A percentile compares a stretch with the other conserved stretches of the same genome.
Conservation (phyloP, 2,888 invertebrate species). For the Drosophila heteroneura region DNA sequence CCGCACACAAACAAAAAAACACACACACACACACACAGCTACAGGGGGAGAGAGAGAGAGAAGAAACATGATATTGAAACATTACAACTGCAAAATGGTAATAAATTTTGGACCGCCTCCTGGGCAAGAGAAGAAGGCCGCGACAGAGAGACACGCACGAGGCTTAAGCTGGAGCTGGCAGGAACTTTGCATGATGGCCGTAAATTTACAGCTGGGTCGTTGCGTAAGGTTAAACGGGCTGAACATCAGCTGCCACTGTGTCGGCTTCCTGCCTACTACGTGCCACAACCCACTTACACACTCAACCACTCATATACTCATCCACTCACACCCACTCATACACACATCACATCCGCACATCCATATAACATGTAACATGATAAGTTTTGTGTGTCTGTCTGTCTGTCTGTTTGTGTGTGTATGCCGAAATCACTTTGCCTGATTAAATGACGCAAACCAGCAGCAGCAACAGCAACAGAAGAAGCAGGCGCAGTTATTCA, state of each 20-base stretch:
- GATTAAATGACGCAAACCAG: conserved; percentile 76
- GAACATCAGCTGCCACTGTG: conserved; percentile 67
- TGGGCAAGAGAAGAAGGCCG: conserved; percentile 32
- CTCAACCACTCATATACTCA: conserved; percentile 1
- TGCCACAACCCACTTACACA: conserved; percentile 14
- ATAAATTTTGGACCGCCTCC: conserved; percentile 71
- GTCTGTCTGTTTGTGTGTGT: conserved; percentile 21
- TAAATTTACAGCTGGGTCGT: conserved; percentile 71
- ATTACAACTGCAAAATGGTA: conserved; percentile 80
- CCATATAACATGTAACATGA: conserved; percentile 50
- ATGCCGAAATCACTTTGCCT: conserved; percentile 78
- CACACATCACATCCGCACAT: conserved; percentile 24
- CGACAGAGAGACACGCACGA: conserved; percentile 48
- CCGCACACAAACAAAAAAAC: conserved; percentile 23
- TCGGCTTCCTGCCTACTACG: conserved; percentile 68
- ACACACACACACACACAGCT: conserved; percentile 29
- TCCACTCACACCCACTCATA: conserved; percentile 11
- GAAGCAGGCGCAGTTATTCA: conserved; percentile 35
- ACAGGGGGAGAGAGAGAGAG: background rate
- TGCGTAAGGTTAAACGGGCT: conserved; percentile 76
- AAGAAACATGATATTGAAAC: conserved; percentile 72
- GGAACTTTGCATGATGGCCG: conserved; percentile 75
- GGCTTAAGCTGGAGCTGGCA: conserved; percentile 31
- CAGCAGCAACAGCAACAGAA: conserved; percentile 1
- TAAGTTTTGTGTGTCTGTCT: conserved; percentile 58